Evolutionary conservation across 2,113 vertebrate genomes (phyloP), one percentile per base, ranked within the genome.

Genomic region (Nyctibius bracteatus): DNA sequence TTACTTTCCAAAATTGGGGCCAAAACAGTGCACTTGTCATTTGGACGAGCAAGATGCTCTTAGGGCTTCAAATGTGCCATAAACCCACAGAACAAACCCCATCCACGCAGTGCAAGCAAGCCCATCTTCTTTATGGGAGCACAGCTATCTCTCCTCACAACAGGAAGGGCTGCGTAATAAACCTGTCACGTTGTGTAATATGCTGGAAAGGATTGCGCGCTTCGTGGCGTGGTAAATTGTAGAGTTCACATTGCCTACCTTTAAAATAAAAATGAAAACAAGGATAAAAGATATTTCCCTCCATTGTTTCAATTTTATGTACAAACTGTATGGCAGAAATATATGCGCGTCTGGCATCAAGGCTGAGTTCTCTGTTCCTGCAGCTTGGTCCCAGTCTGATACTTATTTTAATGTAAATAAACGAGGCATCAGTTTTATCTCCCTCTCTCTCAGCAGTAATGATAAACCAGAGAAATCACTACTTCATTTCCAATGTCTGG

Each of bases 231-330:
- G 70, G 49, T 94, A 87, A 94, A 89, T 85, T 44, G 88, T 58
- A 85, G 57, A 72, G 91, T 75, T 95, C 91, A 65, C 86, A 65
- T 94, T 33, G 77, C 88, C 92, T 72, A 70, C 86, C 95, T 90
- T 95, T 96, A 96, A 96, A 96, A 96, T 68, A 92, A 92, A 96
- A 97, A 96, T 79, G 91, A 96, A 96, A 96, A 93, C 96, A 96
- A 94, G 86, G 73, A 96, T 94, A 95, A 95, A 97, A 96, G 94
- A 94, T 96, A 94, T 87, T 96, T 92, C 94, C 92, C 88, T 92
- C 80, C 86, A 97, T 94, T 97, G 96, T 96, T 95, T 93, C 94
- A 75, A 86, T 95, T 95, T 96, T 94, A 97, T 93, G 88, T 75
- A 87, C 86, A 95, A 97, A 95, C 80, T 93, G 65, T 61, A 91